Base-by-base conservation (phyloP, 2,888 invertebrate genomes). In the Apodemia hepburni region DNA sequence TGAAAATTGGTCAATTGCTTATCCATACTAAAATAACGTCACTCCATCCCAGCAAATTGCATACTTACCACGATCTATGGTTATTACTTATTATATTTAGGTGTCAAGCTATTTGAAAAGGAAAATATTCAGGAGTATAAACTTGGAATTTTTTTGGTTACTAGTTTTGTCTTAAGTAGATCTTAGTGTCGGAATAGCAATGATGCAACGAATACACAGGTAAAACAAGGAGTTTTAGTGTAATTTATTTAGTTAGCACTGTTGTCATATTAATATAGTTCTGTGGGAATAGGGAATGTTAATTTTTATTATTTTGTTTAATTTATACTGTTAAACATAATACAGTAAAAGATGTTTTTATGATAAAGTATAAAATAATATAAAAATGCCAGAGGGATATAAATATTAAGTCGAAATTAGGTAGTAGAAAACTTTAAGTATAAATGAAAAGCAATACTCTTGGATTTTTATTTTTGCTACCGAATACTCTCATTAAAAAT, bases 391-490 rank as follows among this genome's bases (percentile, higher is more conserved):
- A 90, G 90, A 90, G 90, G 89, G 89, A 89, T 89, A 85, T 84
- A 79, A 61, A 73, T 74, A 65, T 69, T 75, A 75, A 79, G 73
- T 84, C 81, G 80, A 77, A 82, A 82, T 82, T 87, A 89, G 87
- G 82, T 89, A 89, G 84, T 85, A 79, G 81, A 87, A 87, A 88
- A 87, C 85, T 77, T 85, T 82, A 87, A 89, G 87, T 86, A 85
- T 89, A 89, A 89, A 88, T 79, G 85, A 88, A 81, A 91, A 90
- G 90, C 90, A 91, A 91, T 91, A 91, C 88, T 91, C 90, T 84
- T 62, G 82, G 84, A 83, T 85, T 85, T 81, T 85, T 81, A 82
- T 88, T 87, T 85, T 87, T 86, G 84, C 77, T 85, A 83, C 78
- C 71, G 75, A 82, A 88, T 89, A 89, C 87, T 89, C 85, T 84